phyloP scores from a whole-genome alignment of 2,797 vertebrate genomes.

The Lophotriccus pileatus region DNA sequence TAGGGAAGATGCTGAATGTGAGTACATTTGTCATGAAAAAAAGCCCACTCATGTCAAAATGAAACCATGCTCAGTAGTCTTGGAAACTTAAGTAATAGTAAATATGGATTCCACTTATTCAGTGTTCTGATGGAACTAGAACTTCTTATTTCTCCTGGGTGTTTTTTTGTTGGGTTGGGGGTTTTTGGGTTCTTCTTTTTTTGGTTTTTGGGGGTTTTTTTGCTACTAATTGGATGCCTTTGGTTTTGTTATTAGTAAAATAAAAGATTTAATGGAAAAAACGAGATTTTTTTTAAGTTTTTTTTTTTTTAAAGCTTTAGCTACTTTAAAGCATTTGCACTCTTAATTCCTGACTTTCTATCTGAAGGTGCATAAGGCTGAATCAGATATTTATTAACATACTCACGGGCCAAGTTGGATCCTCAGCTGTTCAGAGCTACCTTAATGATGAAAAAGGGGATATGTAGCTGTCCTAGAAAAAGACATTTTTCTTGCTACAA shows the following conservation, averaged over 20 bases:
- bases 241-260: neutral
- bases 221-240: no score
- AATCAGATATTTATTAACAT: neutral
- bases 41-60: no score
- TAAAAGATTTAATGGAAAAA: neutral
- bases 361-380: neutral
- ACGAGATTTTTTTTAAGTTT: neutral
- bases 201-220: no score
- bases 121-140: no score
- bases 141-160: no score
- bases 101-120: no score
- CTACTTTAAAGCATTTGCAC: neutral
- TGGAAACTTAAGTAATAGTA: no score
- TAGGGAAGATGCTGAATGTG: neutral
- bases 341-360: neutral
- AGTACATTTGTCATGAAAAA: neutral
- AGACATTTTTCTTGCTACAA: neutral
- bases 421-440: neutral
- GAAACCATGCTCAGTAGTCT: no score
- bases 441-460: neutral
- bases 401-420: neutral
- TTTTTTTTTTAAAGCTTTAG: neutral
- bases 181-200: no score
- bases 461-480: neutral
- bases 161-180: no score